Conservation (phyloP, 2,113 vertebrate species). For the Plecotus auritus region DNA sequence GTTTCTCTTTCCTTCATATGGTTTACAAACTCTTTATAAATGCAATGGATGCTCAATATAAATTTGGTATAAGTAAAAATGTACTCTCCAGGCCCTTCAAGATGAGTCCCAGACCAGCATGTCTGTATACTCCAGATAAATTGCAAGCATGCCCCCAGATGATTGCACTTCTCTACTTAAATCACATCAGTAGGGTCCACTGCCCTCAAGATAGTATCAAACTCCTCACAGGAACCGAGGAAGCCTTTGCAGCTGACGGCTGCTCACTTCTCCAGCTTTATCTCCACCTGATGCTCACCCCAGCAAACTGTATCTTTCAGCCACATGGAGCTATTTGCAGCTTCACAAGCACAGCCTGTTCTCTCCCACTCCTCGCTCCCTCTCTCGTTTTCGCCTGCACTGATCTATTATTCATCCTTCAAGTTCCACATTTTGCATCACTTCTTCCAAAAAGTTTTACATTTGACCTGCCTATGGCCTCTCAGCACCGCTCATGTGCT, state of each 20-base stretch:
- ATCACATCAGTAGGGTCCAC: neutral
- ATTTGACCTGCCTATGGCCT: no score
- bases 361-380: neutral
- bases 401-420: neutral
- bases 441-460: neutral
- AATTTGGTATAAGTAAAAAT: neutral
- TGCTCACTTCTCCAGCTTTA: neutral
- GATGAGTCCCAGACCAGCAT: neutral
- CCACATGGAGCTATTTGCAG: neutral
- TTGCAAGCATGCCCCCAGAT: neutral
- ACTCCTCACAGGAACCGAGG: neutral
- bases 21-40: neutral
- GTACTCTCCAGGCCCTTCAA: neutral
- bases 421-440: neutral
- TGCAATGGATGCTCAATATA: neutral
- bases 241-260: accelerated
- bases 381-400: neutral
- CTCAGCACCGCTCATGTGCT: neutral
- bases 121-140: neutral
- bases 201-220: neutral
- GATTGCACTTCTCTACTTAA: neutral
- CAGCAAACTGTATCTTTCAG: neutral
- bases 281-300: neutral
- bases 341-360: neutral
- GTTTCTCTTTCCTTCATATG: neutral